Evolutionary conservation across 2,113 vertebrate genomes (phyloP), one percentile per base, ranked within the genome.

Genomic region (Neodontobutis hainanensis): DNA sequence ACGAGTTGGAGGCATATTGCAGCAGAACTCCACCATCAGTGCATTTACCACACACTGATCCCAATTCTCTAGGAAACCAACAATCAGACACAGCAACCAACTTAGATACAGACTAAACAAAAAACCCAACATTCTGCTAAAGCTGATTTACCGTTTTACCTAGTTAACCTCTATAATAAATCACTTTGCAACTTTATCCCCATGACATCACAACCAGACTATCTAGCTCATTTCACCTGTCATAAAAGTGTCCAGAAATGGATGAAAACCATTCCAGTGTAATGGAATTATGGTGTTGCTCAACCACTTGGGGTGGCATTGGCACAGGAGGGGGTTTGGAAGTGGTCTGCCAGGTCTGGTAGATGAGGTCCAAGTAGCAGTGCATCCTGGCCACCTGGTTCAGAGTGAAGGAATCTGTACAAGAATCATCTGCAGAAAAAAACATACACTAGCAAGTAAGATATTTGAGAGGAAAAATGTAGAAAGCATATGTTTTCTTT

Each of bases 61-160:
- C 96, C 96, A 98, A 92, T 96, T 98, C 96, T 98, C 97, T 99
- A 98, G 95, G 94, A 97, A 95, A 95, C 94, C 94, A 96, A 95
- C 92, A 97, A 93, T 92, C 90, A 90, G 83, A 85, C 78, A 93
- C 88, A 95, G 73, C 87, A 94, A 95, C 90, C 81, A 96, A 95
- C 96, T 99, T 99, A 99, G 95, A 93, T 86, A 84, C 85, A 84
- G 79, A 68, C 77, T 84, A 88, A 92, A 80, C 11, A 69, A 2
- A 44, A 1, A 3, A 52, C 44, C 12, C 9, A 46, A 46, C 0
- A 57, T 38, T 55, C 4, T 45, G 35, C 19, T 2, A 42, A 56
- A 10, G 0, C 49, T 36, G 42, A 43, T 43, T 62, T 40, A 38
- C 5, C 3, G 19, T 35, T 40, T 15, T 11, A 36, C 5, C 0